phyloP scores from a whole-genome alignment of 2,888 invertebrate species.

The Itoplectis maculator region DNA sequence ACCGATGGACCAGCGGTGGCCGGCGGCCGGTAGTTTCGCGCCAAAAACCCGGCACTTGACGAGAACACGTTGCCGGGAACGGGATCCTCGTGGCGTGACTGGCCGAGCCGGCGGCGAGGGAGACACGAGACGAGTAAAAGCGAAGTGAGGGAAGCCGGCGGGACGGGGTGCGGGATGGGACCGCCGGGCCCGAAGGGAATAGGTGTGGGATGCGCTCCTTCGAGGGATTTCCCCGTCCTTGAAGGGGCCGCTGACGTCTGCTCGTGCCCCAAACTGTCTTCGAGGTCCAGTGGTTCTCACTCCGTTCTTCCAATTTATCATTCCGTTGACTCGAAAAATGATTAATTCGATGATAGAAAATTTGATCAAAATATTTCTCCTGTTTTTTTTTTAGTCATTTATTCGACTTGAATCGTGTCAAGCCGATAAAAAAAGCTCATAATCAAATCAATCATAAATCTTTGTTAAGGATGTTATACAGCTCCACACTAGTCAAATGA shows the following conservation, averaged over 20 bases:
- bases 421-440: no score
- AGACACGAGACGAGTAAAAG: slow-evolving; percentile 55
- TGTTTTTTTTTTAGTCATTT: no score
- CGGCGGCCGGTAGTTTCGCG: slow-evolving; percentile 52
- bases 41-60: slow-evolving; percentile 55
- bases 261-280: slow-evolving; percentile 67
- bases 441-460: no score
- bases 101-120: slow-evolving; percentile 28
- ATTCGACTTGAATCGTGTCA: no score
- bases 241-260: slow-evolving; percentile 74
- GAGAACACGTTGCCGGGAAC: slow-evolving; percentile 54
- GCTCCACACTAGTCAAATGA: no score
- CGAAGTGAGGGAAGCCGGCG: slow-evolving; percentile 55
- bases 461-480: no score
- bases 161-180: slow-evolving; percentile 58
- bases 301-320: not conserved
- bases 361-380: no score
- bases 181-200: slow-evolving; percentile 63
- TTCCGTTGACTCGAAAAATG: slow-evolving; percentile 6
- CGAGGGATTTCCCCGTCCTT: slow-evolving; percentile 79
- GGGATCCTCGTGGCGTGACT: slow-evolving; percentile 47
- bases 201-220: slow-evolving; percentile 66
- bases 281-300: slow-evolving; percentile 60
- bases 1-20: slow-evolving; percentile 18
- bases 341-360: not conserved